Evolutionary conservation across 2,888 invertebrate genomes (phyloP).

Genomic region (Tanytarsus gracilentus): DNA sequence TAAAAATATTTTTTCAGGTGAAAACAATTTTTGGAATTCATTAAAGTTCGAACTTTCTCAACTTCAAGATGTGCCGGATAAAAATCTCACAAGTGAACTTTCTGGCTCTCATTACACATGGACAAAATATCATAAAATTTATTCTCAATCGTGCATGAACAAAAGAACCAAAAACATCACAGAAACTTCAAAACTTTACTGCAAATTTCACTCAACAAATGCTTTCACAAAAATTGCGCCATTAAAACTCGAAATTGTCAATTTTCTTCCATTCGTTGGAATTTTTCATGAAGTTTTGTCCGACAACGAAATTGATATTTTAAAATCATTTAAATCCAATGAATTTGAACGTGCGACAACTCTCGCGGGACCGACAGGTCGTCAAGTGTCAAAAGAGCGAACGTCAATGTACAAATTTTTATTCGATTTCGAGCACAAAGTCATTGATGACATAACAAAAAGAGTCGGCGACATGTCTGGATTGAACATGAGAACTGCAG

Average conservation of each 20-base stretch:
- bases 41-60: too few species aligned
- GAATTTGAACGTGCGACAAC: constrained; percentile 53
- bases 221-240: constrained; percentile 69
- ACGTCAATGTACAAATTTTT: neutral
- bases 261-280: constrained; percentile 67
- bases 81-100: too few species aligned
- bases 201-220: constrained; percentile 60
- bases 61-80: too few species aligned
- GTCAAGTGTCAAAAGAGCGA: neutral
- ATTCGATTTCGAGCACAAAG: too few species aligned
- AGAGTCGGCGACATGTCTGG: constrained; percentile 48
- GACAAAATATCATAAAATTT: too few species aligned
- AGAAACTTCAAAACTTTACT: constrained; percentile 50
- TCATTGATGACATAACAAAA: too few species aligned
- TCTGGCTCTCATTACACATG: too few species aligned
- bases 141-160: too few species aligned
- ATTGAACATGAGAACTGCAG: constrained; percentile 49
- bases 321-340: constrained; percentile 75
- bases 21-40: too few species aligned
- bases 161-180: constrained; percentile 51
- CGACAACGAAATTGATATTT: constrained; percentile 78
- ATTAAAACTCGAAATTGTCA: constrained; percentile 71
- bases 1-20: too few species aligned
- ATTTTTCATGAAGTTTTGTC: constrained; percentile 80
- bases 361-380: neutral